Evolutionary conservation across 2,113 vertebrate genomes (phyloP).

Genomic region (Melanotaenia duboulayi): DNA sequence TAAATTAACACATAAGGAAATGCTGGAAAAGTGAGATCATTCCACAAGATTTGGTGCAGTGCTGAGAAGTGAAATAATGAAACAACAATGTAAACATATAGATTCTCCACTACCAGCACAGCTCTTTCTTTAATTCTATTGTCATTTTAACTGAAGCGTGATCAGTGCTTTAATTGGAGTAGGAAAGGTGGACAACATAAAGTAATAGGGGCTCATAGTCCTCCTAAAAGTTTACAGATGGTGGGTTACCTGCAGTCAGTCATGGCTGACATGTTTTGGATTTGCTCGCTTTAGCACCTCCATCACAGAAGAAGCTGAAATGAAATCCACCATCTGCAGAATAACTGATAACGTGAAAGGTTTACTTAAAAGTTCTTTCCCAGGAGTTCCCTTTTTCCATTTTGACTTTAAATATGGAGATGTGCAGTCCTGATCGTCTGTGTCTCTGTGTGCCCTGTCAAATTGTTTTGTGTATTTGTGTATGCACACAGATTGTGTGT

Average conservation of each 20-base stretch:
- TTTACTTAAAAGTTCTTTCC: slow-evolving; percentile 50
- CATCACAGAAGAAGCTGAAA: slow-evolving; percentile 45
- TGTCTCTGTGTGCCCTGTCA: not conserved
- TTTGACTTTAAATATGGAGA: slow-evolving; percentile 55
- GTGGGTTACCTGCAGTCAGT: slow-evolving; percentile 66
- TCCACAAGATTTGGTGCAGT: not conserved
- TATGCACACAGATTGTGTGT: slow-evolving; percentile 5
- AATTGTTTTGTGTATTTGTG: slow-evolving; percentile 27
- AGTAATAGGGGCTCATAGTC: not conserved
- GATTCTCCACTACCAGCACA: not conserved
- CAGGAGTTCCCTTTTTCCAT: slow-evolving; percentile 36
- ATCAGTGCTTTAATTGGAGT: not conserved
- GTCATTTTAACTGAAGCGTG: not conserved
- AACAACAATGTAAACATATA: not conserved
- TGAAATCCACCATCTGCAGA: slow-evolving; percentile 38
- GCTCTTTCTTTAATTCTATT: not conserved
- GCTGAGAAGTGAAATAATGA: not conserved
- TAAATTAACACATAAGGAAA: slow-evolving; percentile 32
- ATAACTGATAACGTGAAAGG: slow-evolving; percentile 22
- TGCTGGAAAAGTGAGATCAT: slow-evolving; percentile 5
- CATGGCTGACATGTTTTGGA: slow-evolving; percentile 66
- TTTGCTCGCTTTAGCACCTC: slow-evolving; percentile 58
- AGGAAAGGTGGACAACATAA: not conserved
- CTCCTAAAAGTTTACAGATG: slow-evolving; percentile 50
- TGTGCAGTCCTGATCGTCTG: not conserved